Evolutionary conservation across 1,140 invertebrate genomes (phyloP).

Genomic region (Oncopodura yosiiana): DNA sequence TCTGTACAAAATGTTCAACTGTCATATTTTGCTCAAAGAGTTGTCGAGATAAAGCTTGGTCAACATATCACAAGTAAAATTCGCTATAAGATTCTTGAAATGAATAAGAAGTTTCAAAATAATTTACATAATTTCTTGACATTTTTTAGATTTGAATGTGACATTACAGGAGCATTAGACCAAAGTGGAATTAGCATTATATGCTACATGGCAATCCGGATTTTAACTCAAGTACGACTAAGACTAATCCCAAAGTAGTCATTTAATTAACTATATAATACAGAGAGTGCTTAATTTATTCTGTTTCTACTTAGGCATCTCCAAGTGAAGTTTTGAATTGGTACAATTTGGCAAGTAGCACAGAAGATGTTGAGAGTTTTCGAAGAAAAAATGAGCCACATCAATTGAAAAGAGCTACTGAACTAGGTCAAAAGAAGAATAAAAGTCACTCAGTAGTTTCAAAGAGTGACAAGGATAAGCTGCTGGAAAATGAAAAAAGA

Average conservation of each 20-base stretch:
- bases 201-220: constrained; percentile 69
- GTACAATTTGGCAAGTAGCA: too few species aligned
- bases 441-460: not conserved
- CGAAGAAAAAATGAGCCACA: too few species aligned
- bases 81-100: not conserved
- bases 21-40: constrained; percentile 66
- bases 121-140: not conserved
- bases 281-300: not conserved
- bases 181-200: constrained; percentile 68
- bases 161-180: constrained; percentile 58
- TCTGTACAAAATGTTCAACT: constrained; percentile 64
- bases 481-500: constrained; percentile 4
- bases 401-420: not conserved
- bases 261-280: not conserved
- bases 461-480: not conserved
- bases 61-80: constrained; percentile 55
- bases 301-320: not conserved
- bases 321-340: constrained; percentile 12
- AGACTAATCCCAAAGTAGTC: not conserved
- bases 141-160: constrained; percentile 70
- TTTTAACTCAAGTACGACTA: constrained; percentile 57
- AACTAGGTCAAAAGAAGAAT: not conserved
- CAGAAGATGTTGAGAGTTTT: too few species aligned
- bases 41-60: constrained; percentile 58
- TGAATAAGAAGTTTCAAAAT: not conserved